Evolutionary conservation across 1,140 invertebrate genomes (phyloP), one percentile per base, ranked within the genome.

Genomic region (Magallana gigas): DNA sequence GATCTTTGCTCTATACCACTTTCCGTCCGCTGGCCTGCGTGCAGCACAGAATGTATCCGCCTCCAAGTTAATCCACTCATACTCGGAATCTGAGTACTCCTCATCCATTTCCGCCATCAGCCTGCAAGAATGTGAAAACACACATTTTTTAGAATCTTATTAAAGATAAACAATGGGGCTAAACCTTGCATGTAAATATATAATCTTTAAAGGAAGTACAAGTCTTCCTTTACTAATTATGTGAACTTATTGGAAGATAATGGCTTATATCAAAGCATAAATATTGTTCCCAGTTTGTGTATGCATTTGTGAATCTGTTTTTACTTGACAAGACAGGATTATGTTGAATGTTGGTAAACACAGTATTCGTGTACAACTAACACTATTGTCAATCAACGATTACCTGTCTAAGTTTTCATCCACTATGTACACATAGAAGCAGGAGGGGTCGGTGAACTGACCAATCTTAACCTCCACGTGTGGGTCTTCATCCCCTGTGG

Each of bases 1-100:
- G 23, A 90, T 87, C 60, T 83, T 90, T 3, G 85, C 87, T 57
- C 89, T 29, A 62, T 88, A 90, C 89, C 89, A 90, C 57, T 59
- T 84, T 36, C 82, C 60, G 57, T 87, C 86, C n/a, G 84, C 84
- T 3, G 86, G 58, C 57, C 84, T 56, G 57, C 82, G 87, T 7
- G 82, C 86, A 8, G 86, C 88, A 87, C 88, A 89, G 68, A 82
- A 89, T 0, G 29, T 68, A 16, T 56, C 83, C 18, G 58, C 85
- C 4, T 89, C 86, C 88, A 85, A 89, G 1, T 64, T 60, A 16
- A 89, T 80, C 88, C 88, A 89, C 83, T 87, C 83, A 1, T 68
- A 16, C 12, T 89, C 88, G 0, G 68, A 84, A 8, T 68, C 48
- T 4, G 8, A 23, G 57, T 89, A 89, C 23, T 89, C 85, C 29